Evolutionary conservation across 2,113 vertebrate species (phyloP).

Genomic region (Pachypanchax playfairii): DNA sequence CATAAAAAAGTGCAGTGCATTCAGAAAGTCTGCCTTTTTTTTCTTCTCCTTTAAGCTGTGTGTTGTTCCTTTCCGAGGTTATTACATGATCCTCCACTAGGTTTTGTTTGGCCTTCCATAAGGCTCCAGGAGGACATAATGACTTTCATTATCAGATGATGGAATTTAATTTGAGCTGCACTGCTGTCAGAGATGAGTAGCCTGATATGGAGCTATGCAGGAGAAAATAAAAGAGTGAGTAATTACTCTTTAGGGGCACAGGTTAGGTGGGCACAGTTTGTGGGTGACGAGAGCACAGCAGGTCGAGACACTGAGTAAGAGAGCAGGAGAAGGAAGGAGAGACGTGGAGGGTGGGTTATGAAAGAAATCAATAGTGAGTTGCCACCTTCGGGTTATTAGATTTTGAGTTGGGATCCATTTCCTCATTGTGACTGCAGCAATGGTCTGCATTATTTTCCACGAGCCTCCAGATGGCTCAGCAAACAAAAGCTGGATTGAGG

Average conservation of each 20-base stretch:
- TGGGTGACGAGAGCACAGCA: constrained; percentile 35
- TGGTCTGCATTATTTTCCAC: constrained; percentile 60
- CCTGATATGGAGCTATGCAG: constrained; percentile 62
- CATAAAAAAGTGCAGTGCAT: no score
- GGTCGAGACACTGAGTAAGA: constrained; percentile 37
- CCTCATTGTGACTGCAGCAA: constrained; percentile 60
- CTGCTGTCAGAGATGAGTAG: constrained; percentile 72
- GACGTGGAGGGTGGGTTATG: constrained; percentile 52
- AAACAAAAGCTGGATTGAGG: constrained; percentile 55
- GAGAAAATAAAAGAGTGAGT: constrained; percentile 75
- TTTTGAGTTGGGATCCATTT: constrained; percentile 66
- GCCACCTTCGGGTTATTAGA: constrained; percentile 69
- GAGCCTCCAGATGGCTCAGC: constrained; percentile 27
- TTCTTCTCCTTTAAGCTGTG: constrained; percentile 34
- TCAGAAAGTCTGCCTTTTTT: no score
- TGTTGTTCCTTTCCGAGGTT: constrained; percentile 56
- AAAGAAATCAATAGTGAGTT: constrained; percentile 72
- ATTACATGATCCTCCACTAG: constrained; percentile 57
- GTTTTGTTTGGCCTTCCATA: constrained; percentile 69
- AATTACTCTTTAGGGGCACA: constrained; percentile 71
- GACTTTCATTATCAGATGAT: constrained; percentile 77
- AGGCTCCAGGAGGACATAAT: constrained; percentile 71
- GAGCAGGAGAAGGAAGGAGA: constrained; percentile 19
- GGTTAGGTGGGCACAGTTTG: constrained; percentile 39
- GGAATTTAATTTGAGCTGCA: constrained; percentile 77